phyloP scores from a whole-genome alignment of 2,113 vertebrate species.

The Misgurnus anguillicaudatus region DNA sequence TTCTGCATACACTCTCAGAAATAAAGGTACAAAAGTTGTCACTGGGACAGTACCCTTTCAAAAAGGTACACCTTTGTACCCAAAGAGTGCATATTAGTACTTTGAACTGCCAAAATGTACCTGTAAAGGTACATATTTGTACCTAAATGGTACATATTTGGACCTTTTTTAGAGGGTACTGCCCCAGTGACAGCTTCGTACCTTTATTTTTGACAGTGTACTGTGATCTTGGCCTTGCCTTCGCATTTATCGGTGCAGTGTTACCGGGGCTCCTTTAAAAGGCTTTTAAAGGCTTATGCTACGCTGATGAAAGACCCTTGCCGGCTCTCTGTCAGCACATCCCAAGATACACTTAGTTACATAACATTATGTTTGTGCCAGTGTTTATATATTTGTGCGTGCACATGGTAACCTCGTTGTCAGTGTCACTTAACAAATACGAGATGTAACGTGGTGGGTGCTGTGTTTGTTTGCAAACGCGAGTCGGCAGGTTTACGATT shows the following conservation, averaged over 20 bases:
- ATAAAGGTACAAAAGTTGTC: no score
- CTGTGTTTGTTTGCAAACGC: background rate
- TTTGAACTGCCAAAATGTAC: no score
- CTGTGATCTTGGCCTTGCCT: slow-evolving; percentile 22
- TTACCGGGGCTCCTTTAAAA: slow-evolving; percentile 37
- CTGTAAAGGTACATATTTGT: no score
- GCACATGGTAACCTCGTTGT: background rate
- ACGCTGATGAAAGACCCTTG: slow-evolving; percentile 34
- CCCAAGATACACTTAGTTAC: background rate
- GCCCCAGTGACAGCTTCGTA: no score
- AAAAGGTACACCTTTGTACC: no score
- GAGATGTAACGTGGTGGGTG: background rate
- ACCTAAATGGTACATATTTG: no score
- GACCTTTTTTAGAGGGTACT: no score
- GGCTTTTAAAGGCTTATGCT: slow-evolving; percentile 23
- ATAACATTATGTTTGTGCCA: background rate
- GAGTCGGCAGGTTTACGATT: background rate
- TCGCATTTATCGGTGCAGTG: slow-evolving; percentile 25
- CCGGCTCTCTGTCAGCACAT: slow-evolving; percentile 34
- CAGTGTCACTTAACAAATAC: background rate
- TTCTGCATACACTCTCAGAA: no score
- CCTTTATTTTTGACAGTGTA: background rate
- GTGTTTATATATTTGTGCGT: background rate
- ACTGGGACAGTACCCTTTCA: no score
- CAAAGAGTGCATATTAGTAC: no score